These are phyloP conservation scores for Linyphia triangularis DNA, from an alignment of 2,888 invertebrate genomes.

Conservation along the genomic window DNA sequence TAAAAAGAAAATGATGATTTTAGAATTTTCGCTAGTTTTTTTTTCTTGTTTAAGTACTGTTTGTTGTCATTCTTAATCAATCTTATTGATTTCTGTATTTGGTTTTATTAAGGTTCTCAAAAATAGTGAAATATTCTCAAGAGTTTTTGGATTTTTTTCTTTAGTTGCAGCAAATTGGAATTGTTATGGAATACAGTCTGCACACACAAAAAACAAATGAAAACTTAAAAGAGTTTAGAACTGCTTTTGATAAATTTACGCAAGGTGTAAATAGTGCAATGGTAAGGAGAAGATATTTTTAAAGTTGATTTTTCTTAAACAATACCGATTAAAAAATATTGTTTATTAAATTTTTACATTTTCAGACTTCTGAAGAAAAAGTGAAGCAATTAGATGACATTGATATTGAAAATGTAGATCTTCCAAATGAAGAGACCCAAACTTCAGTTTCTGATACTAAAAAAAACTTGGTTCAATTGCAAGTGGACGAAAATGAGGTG, in stretches of 20 bases:
- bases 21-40: no score
- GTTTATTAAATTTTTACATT: background rate
- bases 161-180: background rate
- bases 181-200: background rate
- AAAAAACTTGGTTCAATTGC: background rate
- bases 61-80: no score
- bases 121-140: no score
- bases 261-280: background rate
- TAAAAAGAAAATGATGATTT: no score
- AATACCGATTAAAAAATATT: background rate
- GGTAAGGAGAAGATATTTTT: background rate
- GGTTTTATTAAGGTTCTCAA: background rate
- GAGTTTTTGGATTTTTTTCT: background rate
- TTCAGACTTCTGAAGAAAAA: background rate
- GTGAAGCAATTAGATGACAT: background rate
- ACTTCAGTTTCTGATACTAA: background rate
- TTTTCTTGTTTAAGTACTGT: no score
- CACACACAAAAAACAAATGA: background rate
- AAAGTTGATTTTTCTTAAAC: background rate
- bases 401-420: background rate
- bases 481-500: background rate
- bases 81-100: no score
- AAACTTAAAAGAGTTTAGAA: background rate
- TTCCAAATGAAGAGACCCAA: background rate
- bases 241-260: background rate